Evolutionary conservation across 2,797 vertebrate species (phyloP).

Genomic region (Hydrophis major): DNA sequence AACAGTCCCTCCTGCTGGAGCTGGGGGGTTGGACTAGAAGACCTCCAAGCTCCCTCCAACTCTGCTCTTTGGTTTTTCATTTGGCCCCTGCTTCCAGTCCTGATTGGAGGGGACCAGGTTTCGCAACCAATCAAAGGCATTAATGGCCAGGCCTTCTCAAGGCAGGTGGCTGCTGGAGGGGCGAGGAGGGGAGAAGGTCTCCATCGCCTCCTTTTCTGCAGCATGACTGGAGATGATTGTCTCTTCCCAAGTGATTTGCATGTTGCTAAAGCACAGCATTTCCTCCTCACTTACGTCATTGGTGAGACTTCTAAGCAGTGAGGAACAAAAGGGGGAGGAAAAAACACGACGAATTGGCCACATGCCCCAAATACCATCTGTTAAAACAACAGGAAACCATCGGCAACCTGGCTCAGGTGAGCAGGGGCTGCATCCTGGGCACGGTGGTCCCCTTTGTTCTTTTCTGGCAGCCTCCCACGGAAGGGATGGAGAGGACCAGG

Average conservation of each 20-base stretch:
- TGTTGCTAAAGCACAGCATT: neutral
- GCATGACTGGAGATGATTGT: constrained; percentile 43
- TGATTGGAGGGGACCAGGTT: neutral
- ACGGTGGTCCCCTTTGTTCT: neutral
- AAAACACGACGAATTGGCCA: constrained; percentile 21
- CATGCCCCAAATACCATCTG: neutral
- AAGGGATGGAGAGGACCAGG: neutral
- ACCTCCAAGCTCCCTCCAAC: neutral
- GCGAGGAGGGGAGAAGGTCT: constrained; percentile 25
- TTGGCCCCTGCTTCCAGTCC: neutral
- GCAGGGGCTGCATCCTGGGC: neutral
- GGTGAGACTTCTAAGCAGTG: neutral
- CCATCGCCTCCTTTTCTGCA: constrained; percentile 37
- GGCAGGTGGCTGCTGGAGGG: neutral
- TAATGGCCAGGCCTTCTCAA: neutral
- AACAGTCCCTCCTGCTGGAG: neutral
- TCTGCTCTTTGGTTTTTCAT: neutral
- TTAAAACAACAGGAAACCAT: neutral
- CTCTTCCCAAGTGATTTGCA: constrained; percentile 49
- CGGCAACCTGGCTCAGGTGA: neutral
- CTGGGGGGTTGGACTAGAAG: neutral
- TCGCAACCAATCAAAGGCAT: neutral
- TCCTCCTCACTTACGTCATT: constrained; percentile 32
- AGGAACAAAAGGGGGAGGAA: constrained; percentile 25
- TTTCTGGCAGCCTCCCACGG: neutral